Evolutionary conservation across 2,113 vertebrate species (phyloP).

Genomic region (Psettodes erumei): DNA sequence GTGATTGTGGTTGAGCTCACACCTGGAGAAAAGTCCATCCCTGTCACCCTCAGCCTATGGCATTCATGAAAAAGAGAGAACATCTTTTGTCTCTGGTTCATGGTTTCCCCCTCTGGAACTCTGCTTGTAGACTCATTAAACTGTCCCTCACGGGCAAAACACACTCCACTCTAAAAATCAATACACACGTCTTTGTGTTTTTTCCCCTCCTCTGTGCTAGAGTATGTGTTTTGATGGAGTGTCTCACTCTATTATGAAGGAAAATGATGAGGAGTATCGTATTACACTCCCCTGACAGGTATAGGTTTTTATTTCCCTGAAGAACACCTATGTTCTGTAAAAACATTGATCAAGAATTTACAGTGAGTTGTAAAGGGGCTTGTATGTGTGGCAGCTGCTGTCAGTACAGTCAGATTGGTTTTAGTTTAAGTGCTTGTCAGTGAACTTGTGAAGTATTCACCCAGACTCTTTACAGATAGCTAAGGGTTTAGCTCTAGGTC

Average conservation of each 20-base stretch:
- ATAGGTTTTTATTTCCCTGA: slow-evolving; percentile 75
- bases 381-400: slow-evolving; percentile 43
- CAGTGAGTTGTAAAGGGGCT: slow-evolving; percentile 58
- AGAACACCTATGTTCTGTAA: slow-evolving; percentile 57
- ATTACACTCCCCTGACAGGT: slow-evolving; percentile 58
- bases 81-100: slow-evolving; percentile 71
- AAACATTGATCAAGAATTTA: slow-evolving; percentile 72
- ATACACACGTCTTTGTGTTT: slow-evolving; percentile 68
- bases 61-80: slow-evolving; percentile 66
- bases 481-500: background rate
- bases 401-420: slow-evolving; percentile 40
- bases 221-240: slow-evolving; percentile 72
- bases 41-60: slow-evolving; percentile 49
- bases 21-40: slow-evolving; percentile 46
- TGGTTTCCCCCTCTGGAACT: slow-evolving; percentile 65
- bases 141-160: slow-evolving; percentile 78
- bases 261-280: slow-evolving; percentile 71
- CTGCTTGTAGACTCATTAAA: slow-evolving; percentile 83
- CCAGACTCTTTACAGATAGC: too few relatives aligned
- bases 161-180: slow-evolving; percentile 78
- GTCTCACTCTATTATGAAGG: slow-evolving; percentile 67
- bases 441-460: background rate
- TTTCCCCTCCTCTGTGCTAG: slow-evolving; percentile 7
- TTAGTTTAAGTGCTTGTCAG: background rate
- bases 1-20: slow-evolving; percentile 44